These are phyloP conservation scores for Heterodera schachtii DNA, from an alignment of 1,140 invertebrate genomes.

Conservation along the genomic window DNA sequence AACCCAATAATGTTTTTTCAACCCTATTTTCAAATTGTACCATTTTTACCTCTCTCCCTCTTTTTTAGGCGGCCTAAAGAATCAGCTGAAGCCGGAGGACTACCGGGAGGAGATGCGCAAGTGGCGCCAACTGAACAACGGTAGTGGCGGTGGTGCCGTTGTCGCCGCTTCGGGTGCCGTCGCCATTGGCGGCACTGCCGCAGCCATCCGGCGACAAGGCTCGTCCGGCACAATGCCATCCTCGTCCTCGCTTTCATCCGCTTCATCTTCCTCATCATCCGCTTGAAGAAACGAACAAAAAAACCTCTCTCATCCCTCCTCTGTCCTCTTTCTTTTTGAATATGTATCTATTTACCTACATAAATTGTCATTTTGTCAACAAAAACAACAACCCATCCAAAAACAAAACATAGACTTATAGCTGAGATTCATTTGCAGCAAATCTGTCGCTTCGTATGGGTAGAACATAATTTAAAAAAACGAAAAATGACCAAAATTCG, in stretches of 20 bases:
- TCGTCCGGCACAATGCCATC: constrained; percentile 15
- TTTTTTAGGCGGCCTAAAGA: constrained; percentile 78
- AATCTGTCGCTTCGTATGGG: no score
- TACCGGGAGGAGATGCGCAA: constrained; percentile 84
- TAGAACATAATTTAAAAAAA: no score
- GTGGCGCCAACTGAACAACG: constrained; percentile 71
- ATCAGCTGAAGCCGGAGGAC: constrained; percentile 85
- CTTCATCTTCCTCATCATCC: constrained; percentile 2
- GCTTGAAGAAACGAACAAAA: neutral
- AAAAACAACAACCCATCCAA: no score
- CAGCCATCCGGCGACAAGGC: neutral
- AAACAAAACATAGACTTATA: no score
- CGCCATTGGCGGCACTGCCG: neutral
- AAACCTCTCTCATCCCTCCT: neutral
- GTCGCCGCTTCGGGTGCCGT: neutral
- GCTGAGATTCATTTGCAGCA: no score
- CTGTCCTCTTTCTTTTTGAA: no score
- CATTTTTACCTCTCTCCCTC: no score
- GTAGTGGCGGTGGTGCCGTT: no score
- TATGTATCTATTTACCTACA: neutral
- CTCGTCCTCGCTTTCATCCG: neutral
- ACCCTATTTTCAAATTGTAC: no score
- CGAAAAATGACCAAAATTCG: no score
- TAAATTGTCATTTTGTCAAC: neutral
- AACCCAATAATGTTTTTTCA: no score